Conservation (phyloP, 2,797 vertebrate genomes). For the Tragopan temminckii region DNA sequence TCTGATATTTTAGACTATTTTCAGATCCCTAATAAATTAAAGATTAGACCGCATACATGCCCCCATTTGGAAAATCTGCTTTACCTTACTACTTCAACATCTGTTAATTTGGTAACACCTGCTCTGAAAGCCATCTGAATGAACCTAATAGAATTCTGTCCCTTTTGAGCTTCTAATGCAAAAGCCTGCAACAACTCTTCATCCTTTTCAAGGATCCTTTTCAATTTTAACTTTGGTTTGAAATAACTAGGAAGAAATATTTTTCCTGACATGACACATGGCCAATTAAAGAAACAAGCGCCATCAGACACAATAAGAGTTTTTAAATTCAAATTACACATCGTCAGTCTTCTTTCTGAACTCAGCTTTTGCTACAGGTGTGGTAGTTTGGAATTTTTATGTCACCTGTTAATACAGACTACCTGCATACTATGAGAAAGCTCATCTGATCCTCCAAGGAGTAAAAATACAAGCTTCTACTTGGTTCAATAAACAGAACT, state of each 20-base stretch:
- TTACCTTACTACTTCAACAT: not conserved
- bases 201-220: not conserved
- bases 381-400: not conserved
- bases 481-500: not conserved
- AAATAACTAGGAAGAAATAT: not conserved
- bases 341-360: not conserved
- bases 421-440: not conserved
- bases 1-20: conserved; percentile 2
- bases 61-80: not conserved
- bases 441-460: not conserved
- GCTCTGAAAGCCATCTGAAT: not conserved
- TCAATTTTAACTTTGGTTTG: not conserved
- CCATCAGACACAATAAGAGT: not conserved
- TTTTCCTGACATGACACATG: not conserved
- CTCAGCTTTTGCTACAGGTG: conserved; percentile 20
- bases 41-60: not conserved
- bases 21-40: conserved; percentile 17
- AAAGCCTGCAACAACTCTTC: not conserved
- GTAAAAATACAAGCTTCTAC: not conserved
- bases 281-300: conserved; percentile 16
- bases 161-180: not conserved
- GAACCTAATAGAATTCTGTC: not conserved
- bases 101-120: not conserved
- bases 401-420: not conserved
- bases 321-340: not conserved